Evolutionary conservation across 2,888 invertebrate genomes (phyloP).

Genomic region (Slavum lentiscoides): DNA sequence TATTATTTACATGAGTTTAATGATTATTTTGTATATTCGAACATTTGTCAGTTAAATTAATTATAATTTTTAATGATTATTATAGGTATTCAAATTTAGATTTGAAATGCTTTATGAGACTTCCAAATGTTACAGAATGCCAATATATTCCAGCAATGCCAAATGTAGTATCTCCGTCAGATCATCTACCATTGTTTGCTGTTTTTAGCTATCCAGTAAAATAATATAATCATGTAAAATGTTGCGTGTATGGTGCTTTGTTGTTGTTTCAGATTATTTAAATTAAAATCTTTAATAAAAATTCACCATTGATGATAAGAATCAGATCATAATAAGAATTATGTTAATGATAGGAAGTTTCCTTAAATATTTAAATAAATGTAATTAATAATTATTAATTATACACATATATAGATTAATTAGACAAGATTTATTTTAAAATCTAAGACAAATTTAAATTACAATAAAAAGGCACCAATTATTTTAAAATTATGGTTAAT

Average conservation of each 20-base stretch:
- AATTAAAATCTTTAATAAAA: neutral
- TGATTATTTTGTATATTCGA: neutral
- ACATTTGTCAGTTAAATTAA: neutral
- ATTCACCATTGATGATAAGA: neutral
- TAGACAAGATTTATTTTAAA: too few species aligned
- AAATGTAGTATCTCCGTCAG: conserved; percentile 75
- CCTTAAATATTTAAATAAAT: neutral
- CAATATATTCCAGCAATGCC: conserved; percentile 68
- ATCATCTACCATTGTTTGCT: conserved; percentile 81
- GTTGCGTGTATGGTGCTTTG: neutral
- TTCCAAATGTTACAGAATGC: conserved; percentile 71
- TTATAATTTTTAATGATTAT: neutral
- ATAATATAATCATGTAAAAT: conserved; percentile 16
- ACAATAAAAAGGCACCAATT: too few species aligned
- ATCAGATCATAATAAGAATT: neutral
- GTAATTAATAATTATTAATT: neutral
- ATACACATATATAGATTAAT: neutral
- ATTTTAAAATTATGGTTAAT: too few species aligned
- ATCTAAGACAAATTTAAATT: too few species aligned
- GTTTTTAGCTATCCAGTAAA: conserved; percentile 62
- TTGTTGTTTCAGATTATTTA: neutral
- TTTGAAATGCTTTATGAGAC: conserved; percentile 67
- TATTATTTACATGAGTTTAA: neutral
- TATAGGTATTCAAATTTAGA: conserved; percentile 60
- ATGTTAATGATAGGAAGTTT: neutral